Conservation (phyloP, 1,140 invertebrate species). For the Aphaenogaster rudis region DNA sequence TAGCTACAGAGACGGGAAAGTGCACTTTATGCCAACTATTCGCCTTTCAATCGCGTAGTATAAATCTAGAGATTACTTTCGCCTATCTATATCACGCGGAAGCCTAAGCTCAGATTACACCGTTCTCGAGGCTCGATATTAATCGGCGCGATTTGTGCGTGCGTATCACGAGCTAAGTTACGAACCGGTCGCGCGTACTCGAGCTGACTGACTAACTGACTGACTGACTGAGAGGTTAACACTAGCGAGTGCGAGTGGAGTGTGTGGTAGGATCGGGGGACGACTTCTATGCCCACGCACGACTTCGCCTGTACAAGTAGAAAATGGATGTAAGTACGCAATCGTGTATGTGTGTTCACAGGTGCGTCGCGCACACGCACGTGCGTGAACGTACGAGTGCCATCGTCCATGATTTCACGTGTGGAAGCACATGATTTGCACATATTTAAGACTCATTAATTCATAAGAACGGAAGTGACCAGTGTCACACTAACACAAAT, state of each 20-base stretch:
- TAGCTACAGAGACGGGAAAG: background rate
- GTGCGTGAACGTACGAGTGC: constrained; percentile 20
- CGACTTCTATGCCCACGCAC: constrained; percentile 62
- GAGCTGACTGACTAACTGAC: constrained; percentile 75
- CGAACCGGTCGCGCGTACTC: constrained; percentile 66
- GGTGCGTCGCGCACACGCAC: constrained; percentile 14
- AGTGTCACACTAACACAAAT: constrained; percentile 57
- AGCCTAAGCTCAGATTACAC: background rate
- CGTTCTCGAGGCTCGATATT: constrained; percentile 15
- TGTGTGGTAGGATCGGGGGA: constrained; percentile 70
- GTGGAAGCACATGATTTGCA: constrained; percentile 23
- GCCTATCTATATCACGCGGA: background rate
- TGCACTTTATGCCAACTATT: background rate
- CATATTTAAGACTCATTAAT: constrained; percentile 37
- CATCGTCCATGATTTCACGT: constrained; percentile 34
- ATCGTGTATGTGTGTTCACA: constrained; percentile 8
- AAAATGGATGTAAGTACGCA: constrained; percentile 46
- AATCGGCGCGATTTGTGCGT: constrained; percentile 13
- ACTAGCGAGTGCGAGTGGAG: constrained; percentile 61
- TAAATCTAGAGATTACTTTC: background rate
- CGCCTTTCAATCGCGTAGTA: background rate
- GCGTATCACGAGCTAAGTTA: constrained; percentile 31
- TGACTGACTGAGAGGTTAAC: constrained; percentile 70
- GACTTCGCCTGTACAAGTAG: constrained; percentile 50
- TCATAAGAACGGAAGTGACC: constrained; percentile 24